Evolutionary conservation across 2,797 vertebrate species (phyloP).

Genomic region (Alfaro cultratus): DNA sequence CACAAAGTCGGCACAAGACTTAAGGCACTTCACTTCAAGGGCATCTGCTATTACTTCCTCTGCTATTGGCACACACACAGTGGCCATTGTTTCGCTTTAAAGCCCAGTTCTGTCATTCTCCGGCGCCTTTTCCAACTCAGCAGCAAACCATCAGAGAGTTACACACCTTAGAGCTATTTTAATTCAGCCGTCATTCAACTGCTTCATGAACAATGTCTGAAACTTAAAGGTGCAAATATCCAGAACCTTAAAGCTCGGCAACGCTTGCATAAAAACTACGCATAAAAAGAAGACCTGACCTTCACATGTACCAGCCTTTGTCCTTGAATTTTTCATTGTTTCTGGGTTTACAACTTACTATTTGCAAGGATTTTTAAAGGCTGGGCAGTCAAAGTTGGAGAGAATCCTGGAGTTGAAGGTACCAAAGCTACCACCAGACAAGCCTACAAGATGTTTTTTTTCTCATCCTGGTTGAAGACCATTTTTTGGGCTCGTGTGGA

Average conservation of each 20-base stretch:
- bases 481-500: too few relatives aligned
- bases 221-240: slow-evolving; percentile 24
- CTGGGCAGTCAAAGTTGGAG: not conserved
- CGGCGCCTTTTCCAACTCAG: not conserved
- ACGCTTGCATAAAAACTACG: slow-evolving; percentile 20
- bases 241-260: slow-evolving; percentile 22
- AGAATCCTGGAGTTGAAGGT: not conserved
- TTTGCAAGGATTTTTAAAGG: not conserved
- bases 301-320: slow-evolving; percentile 29
- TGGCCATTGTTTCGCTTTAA: slow-evolving; percentile 29
- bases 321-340: slow-evolving; percentile 20
- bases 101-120: slow-evolving; percentile 20
- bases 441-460: too few relatives aligned
- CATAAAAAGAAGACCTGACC: slow-evolving; percentile 22
- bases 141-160: slow-evolving; percentile 11
- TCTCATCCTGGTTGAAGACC: too few relatives aligned
- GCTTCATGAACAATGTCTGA: not conserved
- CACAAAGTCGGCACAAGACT: slow-evolving; percentile 49
- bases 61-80: not conserved
- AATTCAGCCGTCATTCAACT: slow-evolving; percentile 10
- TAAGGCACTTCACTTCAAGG: slow-evolving; percentile 63
- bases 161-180: slow-evolving; percentile 13
- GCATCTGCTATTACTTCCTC: slow-evolving; percentile 48
- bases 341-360: not conserved
- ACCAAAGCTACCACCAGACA: too few relatives aligned